These are phyloP conservation scores for Peromyscus melanophrys DNA, from an alignment of 2,797 vertebrate species.

Conservation along the genomic window DNA sequence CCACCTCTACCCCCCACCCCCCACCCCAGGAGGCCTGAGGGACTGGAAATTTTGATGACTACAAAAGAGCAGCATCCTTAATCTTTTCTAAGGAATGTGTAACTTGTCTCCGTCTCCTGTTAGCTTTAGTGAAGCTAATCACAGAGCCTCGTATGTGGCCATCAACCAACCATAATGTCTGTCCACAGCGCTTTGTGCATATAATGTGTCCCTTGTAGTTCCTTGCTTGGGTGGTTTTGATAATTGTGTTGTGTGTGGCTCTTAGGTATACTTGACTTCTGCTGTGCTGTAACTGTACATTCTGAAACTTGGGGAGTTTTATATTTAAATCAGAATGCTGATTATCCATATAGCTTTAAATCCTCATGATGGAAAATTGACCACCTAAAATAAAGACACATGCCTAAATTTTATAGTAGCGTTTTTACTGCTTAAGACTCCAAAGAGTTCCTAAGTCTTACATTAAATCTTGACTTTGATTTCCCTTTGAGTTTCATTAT, in stretches of 20 bases:
- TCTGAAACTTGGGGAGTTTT: background rate
- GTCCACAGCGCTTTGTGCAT: background rate
- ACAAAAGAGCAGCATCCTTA: background rate
- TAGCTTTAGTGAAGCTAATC: background rate
- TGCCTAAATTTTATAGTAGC: background rate
- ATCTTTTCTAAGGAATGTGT: background rate
- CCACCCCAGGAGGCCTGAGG: background rate
- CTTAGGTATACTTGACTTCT: background rate
- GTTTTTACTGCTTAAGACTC: background rate
- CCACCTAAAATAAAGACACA: slow-evolving; percentile 38
- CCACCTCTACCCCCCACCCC: no score
- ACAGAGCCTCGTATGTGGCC: background rate
- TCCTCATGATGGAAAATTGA: background rate
- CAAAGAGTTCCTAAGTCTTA: background rate
- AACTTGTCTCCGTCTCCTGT: background rate
- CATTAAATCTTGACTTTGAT: background rate
- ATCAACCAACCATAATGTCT: background rate
- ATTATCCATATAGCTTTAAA: background rate
- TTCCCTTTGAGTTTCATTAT: background rate
- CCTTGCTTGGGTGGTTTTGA: background rate
- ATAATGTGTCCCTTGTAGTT: background rate
- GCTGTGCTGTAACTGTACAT: background rate
- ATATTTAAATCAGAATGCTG: slow-evolving; percentile 18
- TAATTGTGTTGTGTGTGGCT: background rate
- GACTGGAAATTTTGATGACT: background rate